phyloP scores from a whole-genome alignment of 1,140 invertebrate genomes.

The Pogonomyrmex californicus region DNA sequence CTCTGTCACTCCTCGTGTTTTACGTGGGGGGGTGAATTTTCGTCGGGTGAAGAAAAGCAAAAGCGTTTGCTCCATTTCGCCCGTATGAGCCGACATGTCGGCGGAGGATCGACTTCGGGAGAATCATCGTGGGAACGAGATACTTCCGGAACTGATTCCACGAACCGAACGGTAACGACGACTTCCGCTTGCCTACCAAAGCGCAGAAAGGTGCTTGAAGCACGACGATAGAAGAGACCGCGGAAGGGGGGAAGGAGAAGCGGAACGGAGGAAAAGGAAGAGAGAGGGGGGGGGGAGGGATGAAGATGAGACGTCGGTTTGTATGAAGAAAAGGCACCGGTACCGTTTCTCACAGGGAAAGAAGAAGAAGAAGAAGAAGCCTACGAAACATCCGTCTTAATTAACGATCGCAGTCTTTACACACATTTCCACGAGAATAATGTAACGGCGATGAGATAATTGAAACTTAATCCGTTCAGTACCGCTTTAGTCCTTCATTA shows the following conservation, averaged over 20 bases:
- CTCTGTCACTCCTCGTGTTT: background rate
- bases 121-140: slow-evolving; percentile 78
- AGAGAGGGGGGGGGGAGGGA: slow-evolving; percentile 38
- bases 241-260: slow-evolving; percentile 9
- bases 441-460: slow-evolving; percentile 37
- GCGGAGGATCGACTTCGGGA: slow-evolving; percentile 38
- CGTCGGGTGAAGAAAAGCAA: slow-evolving; percentile 25
- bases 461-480: slow-evolving; percentile 19
- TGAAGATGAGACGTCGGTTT: slow-evolving; percentile 63
- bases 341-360: slow-evolving; percentile 28
- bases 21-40: background rate
- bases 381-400: slow-evolving; percentile 56
- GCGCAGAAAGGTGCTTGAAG: slow-evolving; percentile 65
- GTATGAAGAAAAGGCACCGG: slow-evolving; percentile 65
- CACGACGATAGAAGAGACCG: slow-evolving; percentile 41
- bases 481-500: slow-evolving; percentile 1
- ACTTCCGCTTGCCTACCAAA: slow-evolving; percentile 74
- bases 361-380: slow-evolving; percentile 17
- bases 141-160: slow-evolving; percentile 77
- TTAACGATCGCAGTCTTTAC: slow-evolving; percentile 51
- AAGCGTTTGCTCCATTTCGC: slow-evolving; percentile 26
- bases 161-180: slow-evolving; percentile 77
- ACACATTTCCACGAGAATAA: slow-evolving; percentile 45
- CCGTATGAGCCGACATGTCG: slow-evolving; percentile 31
- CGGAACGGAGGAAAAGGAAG: slow-evolving; percentile 10